Conservation (phyloP, 37 sponge, comb jelly and placozoan species). For the Hormiphora californensis region DNA sequence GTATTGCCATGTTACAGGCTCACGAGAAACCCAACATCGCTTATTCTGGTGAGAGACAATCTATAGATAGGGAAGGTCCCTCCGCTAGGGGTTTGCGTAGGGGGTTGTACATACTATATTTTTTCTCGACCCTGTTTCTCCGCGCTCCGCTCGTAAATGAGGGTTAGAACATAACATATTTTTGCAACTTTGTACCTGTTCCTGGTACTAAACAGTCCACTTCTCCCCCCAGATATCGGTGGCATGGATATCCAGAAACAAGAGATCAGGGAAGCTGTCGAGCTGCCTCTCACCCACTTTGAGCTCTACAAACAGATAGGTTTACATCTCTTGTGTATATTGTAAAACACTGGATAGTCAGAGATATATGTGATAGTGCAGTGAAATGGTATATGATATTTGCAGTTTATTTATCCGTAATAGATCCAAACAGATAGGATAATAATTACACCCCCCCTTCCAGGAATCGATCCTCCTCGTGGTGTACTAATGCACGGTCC, state of each 20-base stretch:
- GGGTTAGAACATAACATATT: too few relatives aligned
- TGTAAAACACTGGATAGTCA: too few relatives aligned
- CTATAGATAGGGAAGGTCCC: too few relatives aligned
- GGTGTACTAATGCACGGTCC: constrained; percentile 98
- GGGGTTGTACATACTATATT: too few relatives aligned
- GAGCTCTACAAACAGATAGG: constrained; percentile 97
- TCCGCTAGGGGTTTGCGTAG: too few relatives aligned
- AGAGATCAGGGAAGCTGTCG: constrained; percentile 95
- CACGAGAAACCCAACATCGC: constrained; percentile 41
- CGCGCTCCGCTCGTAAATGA: too few relatives aligned
- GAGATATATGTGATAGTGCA: too few relatives aligned
- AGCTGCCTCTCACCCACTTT: constrained; percentile 94
- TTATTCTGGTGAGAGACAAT: constrained; percentile 26
- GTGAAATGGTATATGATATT: too few relatives aligned
- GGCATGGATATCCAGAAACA: constrained; percentile 99
- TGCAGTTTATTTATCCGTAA: background rate
- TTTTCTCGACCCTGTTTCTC: too few relatives aligned
- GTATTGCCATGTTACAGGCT: constrained; percentile 77
- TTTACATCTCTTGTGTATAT: too few relatives aligned
- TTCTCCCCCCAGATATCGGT: constrained; percentile 65
- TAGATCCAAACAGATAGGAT: background rate
- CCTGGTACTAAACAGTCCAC: too few relatives aligned
- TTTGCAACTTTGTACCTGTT: too few relatives aligned
- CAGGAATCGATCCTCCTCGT: constrained; percentile 88
- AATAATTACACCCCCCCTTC: background rate